Base-by-base conservation (phyloP, 2,113 vertebrate species). In the Cnemophilus loriae region DNA sequence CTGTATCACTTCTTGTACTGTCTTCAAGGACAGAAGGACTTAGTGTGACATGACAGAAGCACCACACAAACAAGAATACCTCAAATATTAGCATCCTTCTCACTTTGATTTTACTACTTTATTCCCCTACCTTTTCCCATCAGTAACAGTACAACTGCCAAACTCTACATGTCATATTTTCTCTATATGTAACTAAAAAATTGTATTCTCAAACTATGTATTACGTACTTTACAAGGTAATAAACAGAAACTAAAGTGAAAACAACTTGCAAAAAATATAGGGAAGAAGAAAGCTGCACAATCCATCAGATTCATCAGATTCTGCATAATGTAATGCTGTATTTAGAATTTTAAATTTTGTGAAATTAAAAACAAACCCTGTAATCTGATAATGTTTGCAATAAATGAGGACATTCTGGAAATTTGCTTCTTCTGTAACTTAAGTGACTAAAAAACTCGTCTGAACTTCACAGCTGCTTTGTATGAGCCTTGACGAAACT, bases 341-440 rank as follows among this genome's bases (percentile, higher is more conserved):
- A 76, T 19, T 53, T 7, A 68, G 37, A 84, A 64, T 35, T 35
- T 33, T 13, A 60, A 11, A 39, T 42, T 33, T 49, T 69, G 8
- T 50, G 15, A 44, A 33, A 46, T 30, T 49, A 39, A 23, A 10
- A 70, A 84, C 59, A 84, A 55, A 1, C 14, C n/a, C n/a, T n/a
- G 1, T n/a, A 69, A 90, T 28, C 46, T 49, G 22, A 87, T 74
- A 7, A 77, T 73, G 15, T 41, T 80, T 57, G 23, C 65, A 70
- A 49, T 9, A 44, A 50, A 52, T 0, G 0, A 27, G 3, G 30
- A 77, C 1, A 0, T 74, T 60, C 24, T 53, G 16, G 10, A 73
- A 20, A 28, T 77, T 11, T 47, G 16, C 7, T 39, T 53, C 27
- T 71, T 28, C 28, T 74, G 10, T 23, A 80, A 69, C 4, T 56